These are phyloP conservation scores for Anodontia alba DNA, from an alignment of 2,888 invertebrate genomes.

Conservation along the genomic window DNA sequence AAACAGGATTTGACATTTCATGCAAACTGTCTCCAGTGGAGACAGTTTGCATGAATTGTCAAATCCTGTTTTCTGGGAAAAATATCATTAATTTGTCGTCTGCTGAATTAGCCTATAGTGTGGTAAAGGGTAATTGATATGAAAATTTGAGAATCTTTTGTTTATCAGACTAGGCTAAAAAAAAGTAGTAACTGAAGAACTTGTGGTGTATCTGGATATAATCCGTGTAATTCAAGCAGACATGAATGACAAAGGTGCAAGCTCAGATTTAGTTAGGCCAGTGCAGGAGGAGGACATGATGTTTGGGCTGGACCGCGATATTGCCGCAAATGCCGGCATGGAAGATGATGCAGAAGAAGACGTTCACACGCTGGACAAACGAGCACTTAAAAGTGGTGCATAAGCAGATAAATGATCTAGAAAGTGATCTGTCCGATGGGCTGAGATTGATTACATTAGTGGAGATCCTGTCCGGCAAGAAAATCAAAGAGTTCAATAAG, in stretches of 20 bases:
- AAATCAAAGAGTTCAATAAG: constrained; percentile 93
- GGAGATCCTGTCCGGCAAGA: constrained; percentile 93
- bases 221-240: background rate
- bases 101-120: too few species aligned
- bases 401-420: constrained; percentile 91
- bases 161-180: background rate
- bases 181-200: constrained; percentile 6
- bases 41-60: too few species aligned
- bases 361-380: constrained; percentile 97
- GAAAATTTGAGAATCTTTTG: background rate
- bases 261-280: background rate
- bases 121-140: too few species aligned
- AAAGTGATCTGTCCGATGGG: constrained; percentile 94
- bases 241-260: background rate
- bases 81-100: too few species aligned
- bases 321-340: constrained; percentile 96
- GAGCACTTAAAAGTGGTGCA: constrained; percentile 93
- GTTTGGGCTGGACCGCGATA: constrained; percentile 87
- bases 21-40: too few species aligned
- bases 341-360: constrained; percentile 97
- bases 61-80: too few species aligned
- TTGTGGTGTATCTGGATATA: background rate
- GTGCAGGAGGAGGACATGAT: background rate
- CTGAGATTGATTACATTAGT: constrained; percentile 87
- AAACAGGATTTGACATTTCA: too few species aligned